Conservation (phyloP, 2,888 invertebrate genomes). For the Platycheirus albimanus region DNA sequence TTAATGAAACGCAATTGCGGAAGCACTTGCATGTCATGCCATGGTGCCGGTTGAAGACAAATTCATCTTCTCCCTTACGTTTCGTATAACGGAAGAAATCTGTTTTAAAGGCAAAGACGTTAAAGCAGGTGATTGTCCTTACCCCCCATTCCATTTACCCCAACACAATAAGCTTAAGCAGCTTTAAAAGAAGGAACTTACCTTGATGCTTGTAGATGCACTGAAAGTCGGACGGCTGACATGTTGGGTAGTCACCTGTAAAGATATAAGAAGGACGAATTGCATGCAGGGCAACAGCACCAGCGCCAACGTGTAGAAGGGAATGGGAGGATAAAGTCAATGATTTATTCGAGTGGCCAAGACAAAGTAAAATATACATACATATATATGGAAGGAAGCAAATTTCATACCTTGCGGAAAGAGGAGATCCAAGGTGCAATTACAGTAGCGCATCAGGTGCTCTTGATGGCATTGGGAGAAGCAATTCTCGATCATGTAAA, state of each 20-base stretch:
- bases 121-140: constrained; percentile 3
- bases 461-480: constrained; percentile 81
- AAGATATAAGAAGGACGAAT: constrained; percentile 1
- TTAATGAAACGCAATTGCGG: constrained; percentile 81
- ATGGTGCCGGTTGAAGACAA: constrained; percentile 77
- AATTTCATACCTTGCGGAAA: constrained; percentile 80
- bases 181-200: constrained; percentile 68
- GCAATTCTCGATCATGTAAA: constrained; percentile 81
- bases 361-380: neutral
- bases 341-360: constrained; percentile 54
- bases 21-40: constrained; percentile 82
- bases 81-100: constrained; percentile 78
- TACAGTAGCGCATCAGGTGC: constrained; percentile 80
- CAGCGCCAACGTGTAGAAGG: neutral
- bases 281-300: neutral
- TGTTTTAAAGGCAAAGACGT: constrained; percentile 54
- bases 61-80: constrained; percentile 77
- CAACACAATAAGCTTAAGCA: constrained; percentile 2
- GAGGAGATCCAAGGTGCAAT: constrained; percentile 81
- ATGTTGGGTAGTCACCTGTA: constrained; percentile 75
- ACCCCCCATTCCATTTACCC: too few species aligned
- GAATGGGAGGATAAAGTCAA: constrained; percentile 21
- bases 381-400: neutral
- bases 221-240: constrained; percentile 78
- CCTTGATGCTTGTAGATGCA: constrained; percentile 80